A percentile compares a stretch with the other conserved stretches of the same genome.
Evolutionary conservation across 2,113 vertebrate genomes (phyloP).

Genomic region (Morone saxatilis): DNA sequence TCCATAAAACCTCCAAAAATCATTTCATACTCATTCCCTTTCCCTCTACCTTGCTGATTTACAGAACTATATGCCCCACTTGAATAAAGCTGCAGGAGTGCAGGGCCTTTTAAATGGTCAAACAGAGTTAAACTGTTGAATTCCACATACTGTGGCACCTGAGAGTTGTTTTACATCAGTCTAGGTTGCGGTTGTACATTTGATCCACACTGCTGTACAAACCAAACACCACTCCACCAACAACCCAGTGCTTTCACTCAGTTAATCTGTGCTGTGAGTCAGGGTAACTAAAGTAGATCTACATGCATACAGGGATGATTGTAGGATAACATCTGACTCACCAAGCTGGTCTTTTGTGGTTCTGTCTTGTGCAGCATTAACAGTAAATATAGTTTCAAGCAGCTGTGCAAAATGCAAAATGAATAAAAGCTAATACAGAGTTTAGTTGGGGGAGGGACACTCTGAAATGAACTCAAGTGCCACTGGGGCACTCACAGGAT

Average conservation of each 20-base stretch:
- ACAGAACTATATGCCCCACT: slow-evolving; percentile 42
- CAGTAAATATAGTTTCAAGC: slow-evolving; percentile 5
- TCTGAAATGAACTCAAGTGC: slow-evolving; percentile 46
- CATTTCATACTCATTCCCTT: slow-evolving; percentile 37
- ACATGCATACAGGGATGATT: slow-evolving; percentile 20
- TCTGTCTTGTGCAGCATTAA: slow-evolving; percentile 2
- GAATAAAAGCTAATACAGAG: slow-evolving; percentile 15
- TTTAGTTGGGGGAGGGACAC: slow-evolving; percentile 22
- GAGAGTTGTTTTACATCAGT: slow-evolving; percentile 44
- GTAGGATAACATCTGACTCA: slow-evolving; percentile 36
- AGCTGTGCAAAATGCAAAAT: slow-evolving; percentile 12
- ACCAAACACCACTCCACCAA: slow-evolving; percentile 26
- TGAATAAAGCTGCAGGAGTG: slow-evolving; percentile 27
- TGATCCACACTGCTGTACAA: slow-evolving; percentile 40
- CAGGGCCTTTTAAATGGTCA: slow-evolving; percentile 8
- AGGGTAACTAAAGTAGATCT: slow-evolving; percentile 34
- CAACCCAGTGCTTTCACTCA: slow-evolving; percentile 35
- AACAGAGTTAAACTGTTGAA: slow-evolving; percentile 12
- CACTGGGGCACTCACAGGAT: slow-evolving; percentile 57
- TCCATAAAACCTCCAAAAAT: slow-evolving; percentile 59
- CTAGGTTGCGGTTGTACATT: slow-evolving; percentile 18
- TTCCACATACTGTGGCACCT: slow-evolving; percentile 29
- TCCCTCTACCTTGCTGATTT: slow-evolving; percentile 55
- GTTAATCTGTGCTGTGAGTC: slow-evolving; percentile 32
- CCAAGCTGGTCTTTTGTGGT: not conserved